Conservation (phyloP, 1,140 invertebrate genomes). For the Thaumetopoea pityocampa region DNA sequence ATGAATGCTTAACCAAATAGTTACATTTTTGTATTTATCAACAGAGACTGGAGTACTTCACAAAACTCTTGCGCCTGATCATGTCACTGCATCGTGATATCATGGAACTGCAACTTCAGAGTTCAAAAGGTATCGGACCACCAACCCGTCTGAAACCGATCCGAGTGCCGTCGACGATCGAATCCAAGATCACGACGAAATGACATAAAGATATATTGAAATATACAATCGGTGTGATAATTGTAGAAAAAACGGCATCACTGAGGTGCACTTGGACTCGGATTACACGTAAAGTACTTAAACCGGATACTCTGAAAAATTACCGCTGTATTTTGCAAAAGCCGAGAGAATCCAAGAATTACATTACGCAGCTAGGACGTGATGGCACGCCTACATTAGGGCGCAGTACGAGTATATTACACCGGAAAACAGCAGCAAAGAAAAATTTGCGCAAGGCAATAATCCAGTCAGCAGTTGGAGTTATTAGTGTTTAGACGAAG, state of each 20-base stretch:
- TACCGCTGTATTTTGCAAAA: too few species aligned
- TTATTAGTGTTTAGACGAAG: too few species aligned
- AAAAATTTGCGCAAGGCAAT: too few species aligned
- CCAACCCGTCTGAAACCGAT: constrained; percentile 34
- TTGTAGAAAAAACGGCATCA: constrained; percentile 18
- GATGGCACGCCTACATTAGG: too few species aligned
- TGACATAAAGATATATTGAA: constrained; percentile 39
- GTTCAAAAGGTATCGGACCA: constrained; percentile 32
- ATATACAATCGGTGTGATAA: constrained; percentile 32
- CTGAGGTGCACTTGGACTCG: too few species aligned
- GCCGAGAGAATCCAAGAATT: too few species aligned
- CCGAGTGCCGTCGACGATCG: constrained; percentile 45
- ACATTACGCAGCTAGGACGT: too few species aligned
- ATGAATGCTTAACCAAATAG: not conserved
- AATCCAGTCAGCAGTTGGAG: too few species aligned
- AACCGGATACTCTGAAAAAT: too few species aligned
- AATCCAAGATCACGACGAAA: constrained; percentile 58
- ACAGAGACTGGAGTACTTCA: constrained; percentile 66
- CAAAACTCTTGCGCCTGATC: constrained; percentile 61
- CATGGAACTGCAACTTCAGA: constrained; percentile 55
- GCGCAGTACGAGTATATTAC: too few species aligned
- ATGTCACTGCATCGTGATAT: constrained; percentile 64
- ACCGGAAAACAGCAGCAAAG: too few species aligned
- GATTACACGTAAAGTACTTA: too few species aligned
- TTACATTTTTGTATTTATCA: not conserved